These are phyloP conservation scores for Acrobasis consociella DNA, from an alignment of 2,888 invertebrate genomes.

Conservation along the genomic window DNA sequence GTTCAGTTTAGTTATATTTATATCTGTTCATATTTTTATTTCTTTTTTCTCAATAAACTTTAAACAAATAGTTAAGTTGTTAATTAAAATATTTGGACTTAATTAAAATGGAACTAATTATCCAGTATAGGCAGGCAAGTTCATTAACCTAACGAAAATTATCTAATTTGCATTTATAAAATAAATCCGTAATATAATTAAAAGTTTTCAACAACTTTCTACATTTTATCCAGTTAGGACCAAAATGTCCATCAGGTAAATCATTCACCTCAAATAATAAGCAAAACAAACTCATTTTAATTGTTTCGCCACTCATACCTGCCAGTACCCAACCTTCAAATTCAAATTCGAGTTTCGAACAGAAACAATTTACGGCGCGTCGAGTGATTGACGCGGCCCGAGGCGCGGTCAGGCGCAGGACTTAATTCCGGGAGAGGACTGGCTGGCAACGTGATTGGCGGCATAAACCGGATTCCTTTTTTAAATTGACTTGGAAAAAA, in stretches of 20 bases:
- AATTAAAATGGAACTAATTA: no score
- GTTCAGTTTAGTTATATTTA: no score
- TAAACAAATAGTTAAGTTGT: no score
- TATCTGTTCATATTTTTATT: no score
- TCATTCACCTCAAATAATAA: slow-evolving; percentile 5
- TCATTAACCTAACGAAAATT: no score
- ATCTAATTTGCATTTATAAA: no score
- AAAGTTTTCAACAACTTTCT: no score
- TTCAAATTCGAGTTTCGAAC: slow-evolving; percentile 19
- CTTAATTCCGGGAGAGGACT: slow-evolving; percentile 26
- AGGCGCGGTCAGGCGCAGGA: slow-evolving; percentile 38
- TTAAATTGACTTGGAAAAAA: slow-evolving; percentile 1
- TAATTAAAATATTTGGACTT: no score
- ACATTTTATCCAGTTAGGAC: background rate
- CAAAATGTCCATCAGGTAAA: background rate
- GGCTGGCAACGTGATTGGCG: slow-evolving; percentile 31
- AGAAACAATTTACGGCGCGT: slow-evolving; percentile 28
- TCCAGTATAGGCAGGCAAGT: no score
- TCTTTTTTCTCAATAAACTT: no score
- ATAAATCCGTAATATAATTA: no score
- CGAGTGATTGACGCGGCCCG: slow-evolving; percentile 40
- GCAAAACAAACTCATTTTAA: slow-evolving; percentile 12
- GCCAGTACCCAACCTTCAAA: slow-evolving; percentile 20
- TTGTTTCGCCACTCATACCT: slow-evolving; percentile 17
- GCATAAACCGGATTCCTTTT: slow-evolving; percentile 19